These are phyloP conservation scores for Atrichornis clamosus DNA, from an alignment of 2,113 vertebrate species.

Conservation along the genomic window DNA sequence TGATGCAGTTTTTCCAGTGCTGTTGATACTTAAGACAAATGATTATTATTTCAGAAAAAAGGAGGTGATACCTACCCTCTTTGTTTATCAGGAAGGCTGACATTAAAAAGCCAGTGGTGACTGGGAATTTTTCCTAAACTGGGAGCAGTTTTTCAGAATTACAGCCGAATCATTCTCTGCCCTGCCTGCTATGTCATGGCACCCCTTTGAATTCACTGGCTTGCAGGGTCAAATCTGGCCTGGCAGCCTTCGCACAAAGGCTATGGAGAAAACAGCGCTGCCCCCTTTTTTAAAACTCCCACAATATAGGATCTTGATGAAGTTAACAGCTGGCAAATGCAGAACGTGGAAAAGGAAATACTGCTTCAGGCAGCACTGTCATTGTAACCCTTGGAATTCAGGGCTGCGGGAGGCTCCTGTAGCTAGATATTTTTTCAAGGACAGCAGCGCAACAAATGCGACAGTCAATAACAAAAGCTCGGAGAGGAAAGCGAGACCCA, in stretches of 20 bases:
- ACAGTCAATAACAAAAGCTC: neutral
- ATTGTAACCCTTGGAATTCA: conserved; percentile 56
- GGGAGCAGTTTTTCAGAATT: neutral
- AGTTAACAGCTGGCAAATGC: conserved; percentile 56
- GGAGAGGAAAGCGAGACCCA: neutral
- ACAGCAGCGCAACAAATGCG: neutral
- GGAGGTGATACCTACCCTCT: neutral
- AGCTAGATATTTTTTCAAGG: neutral
- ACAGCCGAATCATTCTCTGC: neutral
- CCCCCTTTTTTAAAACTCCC: neutral
- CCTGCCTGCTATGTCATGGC: neutral
- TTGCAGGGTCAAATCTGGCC: neutral
- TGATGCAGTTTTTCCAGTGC: neutral
- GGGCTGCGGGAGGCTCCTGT: neutral
- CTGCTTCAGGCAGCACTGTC: neutral
- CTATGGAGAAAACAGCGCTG: conserved; percentile 35
- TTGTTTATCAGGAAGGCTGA: neutral
- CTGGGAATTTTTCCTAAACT: neutral
- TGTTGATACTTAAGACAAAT: neutral
- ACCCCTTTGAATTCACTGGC: neutral
- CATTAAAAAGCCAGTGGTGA: neutral
- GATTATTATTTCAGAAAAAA: conserved; percentile 34
- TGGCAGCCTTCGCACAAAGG: neutral
- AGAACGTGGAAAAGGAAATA: conserved; percentile 18
- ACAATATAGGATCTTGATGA: conserved; percentile 33